phyloP scores from a whole-genome alignment of 2,113 vertebrate species.

The Fregetta grallaria region DNA sequence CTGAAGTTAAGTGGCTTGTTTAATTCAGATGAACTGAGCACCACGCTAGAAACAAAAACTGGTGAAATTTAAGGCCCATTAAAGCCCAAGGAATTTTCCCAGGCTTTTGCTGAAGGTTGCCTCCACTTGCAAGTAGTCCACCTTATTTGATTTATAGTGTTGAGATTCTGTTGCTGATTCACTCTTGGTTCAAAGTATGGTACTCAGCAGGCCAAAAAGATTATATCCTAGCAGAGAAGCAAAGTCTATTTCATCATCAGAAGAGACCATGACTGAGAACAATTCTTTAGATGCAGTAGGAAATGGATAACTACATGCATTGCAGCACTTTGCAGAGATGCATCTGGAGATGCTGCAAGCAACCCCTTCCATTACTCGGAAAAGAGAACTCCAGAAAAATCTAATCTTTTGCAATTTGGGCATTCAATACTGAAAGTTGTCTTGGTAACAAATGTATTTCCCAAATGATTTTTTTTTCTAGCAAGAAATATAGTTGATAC shows the following conservation, averaged over 20 bases:
- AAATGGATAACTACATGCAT: background rate
- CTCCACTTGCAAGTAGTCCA: background rate
- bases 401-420: background rate
- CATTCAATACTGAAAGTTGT: background rate
- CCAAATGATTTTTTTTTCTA: background rate
- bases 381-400: background rate
- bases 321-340: background rate
- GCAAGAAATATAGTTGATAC: background rate
- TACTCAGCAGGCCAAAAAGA: background rate
- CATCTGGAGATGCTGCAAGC: background rate
- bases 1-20: slow-evolving; percentile 9
- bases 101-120: background rate
- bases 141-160: background rate
- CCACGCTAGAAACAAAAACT: background rate
- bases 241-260: background rate
- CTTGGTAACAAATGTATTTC: background rate
- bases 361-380: background rate
- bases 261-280: background rate
- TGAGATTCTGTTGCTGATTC: background rate
- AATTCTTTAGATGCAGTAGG: background rate
- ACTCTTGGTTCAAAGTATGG: background rate
- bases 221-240: background rate
- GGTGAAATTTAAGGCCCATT: slow-evolving; percentile 38
- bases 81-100: slow-evolving; percentile 36
- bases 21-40: background rate